phyloP scores from a whole-genome alignment of 2,113 vertebrate species.

The Petrocephalus microphthalmus region DNA sequence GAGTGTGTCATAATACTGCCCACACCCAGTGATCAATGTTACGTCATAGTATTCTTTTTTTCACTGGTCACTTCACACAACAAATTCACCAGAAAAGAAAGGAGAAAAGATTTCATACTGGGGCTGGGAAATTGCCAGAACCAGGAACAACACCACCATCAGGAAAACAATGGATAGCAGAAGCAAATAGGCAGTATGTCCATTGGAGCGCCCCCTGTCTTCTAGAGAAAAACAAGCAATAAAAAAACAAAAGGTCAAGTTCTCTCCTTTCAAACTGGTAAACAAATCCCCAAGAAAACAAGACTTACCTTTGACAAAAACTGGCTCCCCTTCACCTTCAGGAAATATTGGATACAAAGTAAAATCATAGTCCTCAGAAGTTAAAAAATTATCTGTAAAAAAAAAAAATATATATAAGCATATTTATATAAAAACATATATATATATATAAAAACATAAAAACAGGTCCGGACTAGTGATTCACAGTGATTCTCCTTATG shows the following conservation, averaged over 20 bases:
- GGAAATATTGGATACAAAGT: slow-evolving; percentile 77
- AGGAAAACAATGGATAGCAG: slow-evolving; percentile 72
- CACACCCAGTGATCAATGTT: background rate
- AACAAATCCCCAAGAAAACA: background rate
- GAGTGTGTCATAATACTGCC: background rate
- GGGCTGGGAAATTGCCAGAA: slow-evolving; percentile 72
- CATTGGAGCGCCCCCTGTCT: slow-evolving; percentile 36
- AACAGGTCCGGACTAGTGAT: no score
- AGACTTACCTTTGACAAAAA: slow-evolving; percentile 63
- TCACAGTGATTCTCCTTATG: no score
- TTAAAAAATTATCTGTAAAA: slow-evolving; percentile 72
- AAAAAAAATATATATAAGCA: background rate
- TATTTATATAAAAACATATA: background rate
- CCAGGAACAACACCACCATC: slow-evolving; percentile 69
- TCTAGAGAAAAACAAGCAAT: slow-evolving; percentile 54
- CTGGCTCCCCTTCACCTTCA: slow-evolving; percentile 73
- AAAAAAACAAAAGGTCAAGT: background rate
- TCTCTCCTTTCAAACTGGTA: background rate
- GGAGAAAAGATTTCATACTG: slow-evolving; percentile 56
- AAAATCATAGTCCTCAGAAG: slow-evolving; percentile 72
- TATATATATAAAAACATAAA: background rate
- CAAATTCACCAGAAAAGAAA: background rate
- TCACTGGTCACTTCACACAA: background rate
- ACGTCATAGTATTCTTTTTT: background rate
- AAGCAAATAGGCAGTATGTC: slow-evolving; percentile 56